Conservation (phyloP, 2,797 vertebrate species). For the Menidia menidia region DNA sequence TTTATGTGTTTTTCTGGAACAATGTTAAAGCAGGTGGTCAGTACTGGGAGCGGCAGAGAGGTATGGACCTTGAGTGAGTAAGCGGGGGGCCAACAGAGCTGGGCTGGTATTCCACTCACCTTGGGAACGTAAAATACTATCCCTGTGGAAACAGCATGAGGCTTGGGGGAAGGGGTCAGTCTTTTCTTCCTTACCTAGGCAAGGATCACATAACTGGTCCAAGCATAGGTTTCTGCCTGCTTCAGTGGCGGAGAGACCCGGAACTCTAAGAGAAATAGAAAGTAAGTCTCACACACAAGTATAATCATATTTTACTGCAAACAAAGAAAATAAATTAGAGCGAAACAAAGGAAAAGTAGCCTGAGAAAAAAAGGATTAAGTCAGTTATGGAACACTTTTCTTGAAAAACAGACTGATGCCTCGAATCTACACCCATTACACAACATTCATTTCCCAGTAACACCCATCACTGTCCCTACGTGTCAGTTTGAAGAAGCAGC, state of each 20-base stretch:
- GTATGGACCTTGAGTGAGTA: constrained; percentile 38
- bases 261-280: background rate
- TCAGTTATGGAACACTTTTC: constrained; percentile 23
- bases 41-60: constrained; percentile 39
- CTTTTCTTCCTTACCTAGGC: constrained; percentile 54
- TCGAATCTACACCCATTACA: constrained; percentile 57
- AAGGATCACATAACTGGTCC: constrained; percentile 73
- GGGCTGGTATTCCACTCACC: constrained; percentile 74
- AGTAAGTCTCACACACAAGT: background rate
- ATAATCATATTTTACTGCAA: background rate
- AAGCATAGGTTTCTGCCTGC: constrained; percentile 40
- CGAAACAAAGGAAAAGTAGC: background rate
- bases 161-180: constrained; percentile 60
- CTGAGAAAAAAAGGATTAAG: constrained; percentile 5
- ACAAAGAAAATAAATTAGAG: background rate
- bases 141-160: constrained; percentile 66
- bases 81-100: constrained; percentile 44
- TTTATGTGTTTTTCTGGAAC: constrained; percentile 54
- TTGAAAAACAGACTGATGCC: constrained; percentile 55
- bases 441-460: constrained; percentile 60
- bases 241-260: constrained; percentile 40
- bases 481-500: constrained; percentile 72
- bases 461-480: constrained; percentile 60
- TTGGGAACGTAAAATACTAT: constrained; percentile 75
- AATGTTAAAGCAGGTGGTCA: constrained; percentile 64